phyloP scores from a whole-genome alignment of 2,113 vertebrate genomes.

The Pelecanus crispus region DNA sequence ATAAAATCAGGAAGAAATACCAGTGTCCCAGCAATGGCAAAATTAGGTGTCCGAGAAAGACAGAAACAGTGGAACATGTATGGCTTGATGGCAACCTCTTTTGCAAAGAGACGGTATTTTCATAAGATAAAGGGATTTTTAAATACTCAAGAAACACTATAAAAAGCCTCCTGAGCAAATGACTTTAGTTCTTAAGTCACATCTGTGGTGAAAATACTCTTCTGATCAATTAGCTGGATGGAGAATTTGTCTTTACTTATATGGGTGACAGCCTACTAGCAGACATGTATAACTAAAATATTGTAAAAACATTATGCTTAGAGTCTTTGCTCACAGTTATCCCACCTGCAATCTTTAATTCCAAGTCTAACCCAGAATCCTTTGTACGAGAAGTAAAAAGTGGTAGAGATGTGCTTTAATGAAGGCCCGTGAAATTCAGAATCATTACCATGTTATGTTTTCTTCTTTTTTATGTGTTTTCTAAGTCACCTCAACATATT shows the following conservation, averaged over 20 bases:
- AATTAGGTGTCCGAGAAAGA: background rate
- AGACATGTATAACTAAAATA: background rate
- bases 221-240: background rate
- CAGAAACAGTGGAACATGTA: background rate
- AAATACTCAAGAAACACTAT: background rate
- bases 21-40: background rate
- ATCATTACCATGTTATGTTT: background rate
- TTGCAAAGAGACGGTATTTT: background rate
- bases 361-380: background rate
- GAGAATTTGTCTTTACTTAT: background rate
- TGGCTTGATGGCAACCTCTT: background rate
- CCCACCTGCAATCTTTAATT: background rate
- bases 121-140: background rate
- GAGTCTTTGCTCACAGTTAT: background rate
- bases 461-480: background rate
- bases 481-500: background rate
- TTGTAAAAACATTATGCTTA: background rate
- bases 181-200: background rate
- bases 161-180: background rate
- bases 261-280: background rate
- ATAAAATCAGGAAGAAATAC: background rate
- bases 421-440: background rate
- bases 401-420: background rate
- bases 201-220: background rate
- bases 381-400: background rate